These are phyloP conservation scores for Eupithecia subfuscata DNA, from an alignment of 2,888 invertebrate species.

Conservation along the genomic window DNA sequence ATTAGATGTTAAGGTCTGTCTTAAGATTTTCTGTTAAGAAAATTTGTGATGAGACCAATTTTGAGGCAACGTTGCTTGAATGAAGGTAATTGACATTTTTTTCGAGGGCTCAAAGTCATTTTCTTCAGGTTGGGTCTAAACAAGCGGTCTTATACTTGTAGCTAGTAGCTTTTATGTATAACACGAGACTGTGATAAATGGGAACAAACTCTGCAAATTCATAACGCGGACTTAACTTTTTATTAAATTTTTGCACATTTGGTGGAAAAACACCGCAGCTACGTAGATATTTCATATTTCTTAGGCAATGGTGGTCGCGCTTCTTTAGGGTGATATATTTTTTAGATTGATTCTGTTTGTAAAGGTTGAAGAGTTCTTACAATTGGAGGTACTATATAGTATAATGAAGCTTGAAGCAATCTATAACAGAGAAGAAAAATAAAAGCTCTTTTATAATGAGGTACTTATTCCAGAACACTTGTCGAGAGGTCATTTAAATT, in stretches of 20 bases:
- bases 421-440: too few relatives aligned
- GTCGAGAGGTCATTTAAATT: too few relatives aligned
- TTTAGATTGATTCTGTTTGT: background rate
- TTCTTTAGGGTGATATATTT: background rate
- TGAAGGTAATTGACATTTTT: conserved; percentile 47
- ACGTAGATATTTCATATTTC: background rate
- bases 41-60: conserved; percentile 55
- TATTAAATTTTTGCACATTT: background rate
- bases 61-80: conserved; percentile 47
- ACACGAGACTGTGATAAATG: conserved; percentile 31
- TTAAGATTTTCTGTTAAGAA: conserved; percentile 50
- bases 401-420: too few relatives aligned
- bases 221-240: conserved; percentile 1
- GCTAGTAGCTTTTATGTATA: conserved; percentile 28
- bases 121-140: conserved; percentile 32
- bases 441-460: too few relatives aligned
- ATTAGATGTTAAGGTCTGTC: conserved; percentile 53
- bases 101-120: conserved; percentile 35
- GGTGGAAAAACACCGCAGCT: background rate
- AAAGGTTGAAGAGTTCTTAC: background rate
- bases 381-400: too few relatives aligned
- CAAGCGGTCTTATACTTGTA: conserved; percentile 26
- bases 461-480: too few relatives aligned
- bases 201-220: conserved; percentile 24
- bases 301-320: background rate